A percentile compares a stretch with the other conserved stretches of the same genome.
Conservation (phyloP, 2,797 vertebrate species). For the Fratercula arctica region DNA sequence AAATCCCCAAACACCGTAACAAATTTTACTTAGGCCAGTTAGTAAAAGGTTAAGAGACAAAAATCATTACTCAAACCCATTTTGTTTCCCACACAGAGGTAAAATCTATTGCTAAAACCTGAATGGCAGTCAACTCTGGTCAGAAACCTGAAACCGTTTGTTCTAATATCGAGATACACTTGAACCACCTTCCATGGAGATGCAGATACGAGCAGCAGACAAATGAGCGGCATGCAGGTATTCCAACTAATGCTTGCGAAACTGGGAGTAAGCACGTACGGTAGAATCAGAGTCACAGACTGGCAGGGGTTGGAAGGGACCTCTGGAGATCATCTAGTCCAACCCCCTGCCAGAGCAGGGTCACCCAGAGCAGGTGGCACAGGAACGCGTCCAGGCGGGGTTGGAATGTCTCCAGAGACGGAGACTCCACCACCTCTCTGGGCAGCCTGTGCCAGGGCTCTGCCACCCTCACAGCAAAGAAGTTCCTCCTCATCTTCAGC, state of each 20-base stretch:
- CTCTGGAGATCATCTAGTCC: not conserved
- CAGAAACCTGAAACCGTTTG: not conserved
- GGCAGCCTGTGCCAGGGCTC: not conserved
- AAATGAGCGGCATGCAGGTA: not conserved
- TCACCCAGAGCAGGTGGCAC: not conserved
- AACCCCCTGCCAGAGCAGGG: not conserved
- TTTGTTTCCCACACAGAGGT: not conserved
- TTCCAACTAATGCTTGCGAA: not conserved
- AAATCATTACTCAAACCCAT: not conserved
- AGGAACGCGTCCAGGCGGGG: not conserved
- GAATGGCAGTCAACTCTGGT: not conserved
- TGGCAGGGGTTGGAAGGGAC: not conserved
- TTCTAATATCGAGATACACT: not conserved
- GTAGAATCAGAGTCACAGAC: not conserved
- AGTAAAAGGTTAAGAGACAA: not conserved
- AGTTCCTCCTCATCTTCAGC: not conserved
- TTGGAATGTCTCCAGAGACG: not conserved
- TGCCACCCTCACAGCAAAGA: not conserved
- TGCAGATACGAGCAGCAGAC: not conserved
- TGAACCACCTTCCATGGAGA: not conserved
- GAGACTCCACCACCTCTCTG: not conserved
- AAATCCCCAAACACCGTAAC: not conserved
- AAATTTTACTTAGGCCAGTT: not conserved
- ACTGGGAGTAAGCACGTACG: not conserved
- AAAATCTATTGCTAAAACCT: not conserved